Evolutionary conservation across 2,888 invertebrate species (phyloP).

Genomic region (Apocheima hispidaria): DNA sequence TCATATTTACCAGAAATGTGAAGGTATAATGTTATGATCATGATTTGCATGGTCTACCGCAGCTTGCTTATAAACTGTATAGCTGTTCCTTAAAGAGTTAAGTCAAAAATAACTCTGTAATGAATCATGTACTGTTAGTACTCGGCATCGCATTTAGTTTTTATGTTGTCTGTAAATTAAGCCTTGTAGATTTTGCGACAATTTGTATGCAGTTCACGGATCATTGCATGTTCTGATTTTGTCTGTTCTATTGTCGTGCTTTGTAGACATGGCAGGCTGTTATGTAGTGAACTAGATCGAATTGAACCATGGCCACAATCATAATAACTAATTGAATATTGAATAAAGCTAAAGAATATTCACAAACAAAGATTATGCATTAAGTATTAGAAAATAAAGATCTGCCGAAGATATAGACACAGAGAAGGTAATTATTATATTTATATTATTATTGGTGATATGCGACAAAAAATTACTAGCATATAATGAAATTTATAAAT

Average conservation of each 20-base stretch:
- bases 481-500: not conserved
- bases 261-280: not conserved
- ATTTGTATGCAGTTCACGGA: slow-evolving; percentile 41
- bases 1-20: not conserved
- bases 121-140: slow-evolving; percentile 13
- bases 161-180: slow-evolving; percentile 4
- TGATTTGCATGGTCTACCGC: slow-evolving; percentile 26
- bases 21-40: slow-evolving; percentile 4
- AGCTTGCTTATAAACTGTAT: slow-evolving; percentile 19
- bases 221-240: slow-evolving; percentile 28
- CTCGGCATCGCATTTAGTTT: slow-evolving; percentile 5
- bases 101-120: slow-evolving; percentile 22
- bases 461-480: too few relatives aligned
- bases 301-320: not conserved
- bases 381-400: too few relatives aligned
- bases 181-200: slow-evolving; percentile 23
- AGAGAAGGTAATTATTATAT: too few relatives aligned
- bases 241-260: slow-evolving; percentile 15
- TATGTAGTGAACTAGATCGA: not conserved
- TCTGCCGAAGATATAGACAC: too few relatives aligned
- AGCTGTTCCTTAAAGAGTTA: slow-evolving; percentile 19
- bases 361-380: too few relatives aligned
- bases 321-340: not conserved
- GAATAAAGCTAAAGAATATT: not conserved
- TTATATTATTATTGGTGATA: too few relatives aligned